Evolutionary conservation across 2,797 vertebrate species (phyloP).

Genomic region (Echiichthys vipera): DNA sequence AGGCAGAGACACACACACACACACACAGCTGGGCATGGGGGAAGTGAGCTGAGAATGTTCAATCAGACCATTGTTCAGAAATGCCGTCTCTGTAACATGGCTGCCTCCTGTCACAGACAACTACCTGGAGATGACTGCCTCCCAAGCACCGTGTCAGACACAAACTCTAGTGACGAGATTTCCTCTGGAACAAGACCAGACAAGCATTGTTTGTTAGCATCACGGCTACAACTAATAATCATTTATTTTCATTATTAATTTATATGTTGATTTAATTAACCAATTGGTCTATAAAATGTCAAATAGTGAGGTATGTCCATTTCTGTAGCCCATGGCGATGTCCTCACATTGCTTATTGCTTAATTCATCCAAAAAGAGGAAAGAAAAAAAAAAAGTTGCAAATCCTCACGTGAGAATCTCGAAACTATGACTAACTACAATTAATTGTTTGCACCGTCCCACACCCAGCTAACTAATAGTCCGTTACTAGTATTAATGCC

Average conservation of each 20-base stretch:
- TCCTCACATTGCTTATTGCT: background rate
- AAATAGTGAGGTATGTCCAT: background rate
- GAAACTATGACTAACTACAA: too few species aligned
- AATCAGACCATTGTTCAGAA: constrained; percentile 86
- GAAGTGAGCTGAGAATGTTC: constrained; percentile 64
- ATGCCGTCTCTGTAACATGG: constrained; percentile 71
- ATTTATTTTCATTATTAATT: background rate
- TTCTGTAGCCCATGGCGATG: background rate
- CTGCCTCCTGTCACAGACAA: constrained; percentile 46
- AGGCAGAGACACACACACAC: constrained; percentile 54
- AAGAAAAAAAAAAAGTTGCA: background rate
- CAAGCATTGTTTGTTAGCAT: background rate
- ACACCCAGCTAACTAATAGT: too few species aligned
- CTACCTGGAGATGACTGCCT: constrained; percentile 26
- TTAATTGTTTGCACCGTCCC: too few species aligned
- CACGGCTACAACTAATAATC: background rate
- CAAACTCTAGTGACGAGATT: background rate
- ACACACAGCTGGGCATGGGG: constrained; percentile 82
- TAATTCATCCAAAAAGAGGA: background rate
- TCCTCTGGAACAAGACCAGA: background rate
- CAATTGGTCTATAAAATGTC: background rate
- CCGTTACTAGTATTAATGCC: background rate
- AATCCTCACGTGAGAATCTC: background rate
- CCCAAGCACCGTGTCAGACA: background rate
- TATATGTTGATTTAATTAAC: background rate